A percentile compares a stretch with the other conserved stretches of the same genome.
Evolutionary conservation across 1,140 invertebrate genomes (phyloP).

Genomic region (Hormaphis cornu): DNA sequence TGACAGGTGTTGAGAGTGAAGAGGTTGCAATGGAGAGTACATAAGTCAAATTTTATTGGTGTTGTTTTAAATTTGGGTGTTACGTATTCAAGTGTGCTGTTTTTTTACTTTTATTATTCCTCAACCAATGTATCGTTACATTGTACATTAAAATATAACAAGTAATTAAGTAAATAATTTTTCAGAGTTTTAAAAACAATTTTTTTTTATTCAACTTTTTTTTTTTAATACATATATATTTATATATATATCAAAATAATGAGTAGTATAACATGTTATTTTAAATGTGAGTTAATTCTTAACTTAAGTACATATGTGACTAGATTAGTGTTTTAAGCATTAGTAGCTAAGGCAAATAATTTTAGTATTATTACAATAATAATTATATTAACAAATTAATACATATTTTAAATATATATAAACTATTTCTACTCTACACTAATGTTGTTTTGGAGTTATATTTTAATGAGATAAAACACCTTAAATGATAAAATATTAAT

Average conservation of each 20-base stretch:
- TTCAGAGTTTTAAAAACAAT: background rate
- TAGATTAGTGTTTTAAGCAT: constrained; percentile 10
- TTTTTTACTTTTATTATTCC: background rate
- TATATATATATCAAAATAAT: background rate
- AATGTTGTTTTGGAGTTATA: background rate
- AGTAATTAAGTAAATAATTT: too few relatives aligned
- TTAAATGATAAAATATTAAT: background rate
- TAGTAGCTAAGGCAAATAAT: background rate
- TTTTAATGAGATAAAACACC: background rate
- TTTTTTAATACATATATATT: too few relatives aligned
- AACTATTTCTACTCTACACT: background rate
- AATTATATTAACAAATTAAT: background rate
- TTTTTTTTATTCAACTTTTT: background rate
- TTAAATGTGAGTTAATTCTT: constrained; percentile 1
- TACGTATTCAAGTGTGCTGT: background rate
- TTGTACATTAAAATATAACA: too few relatives aligned
- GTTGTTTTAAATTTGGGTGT: background rate
- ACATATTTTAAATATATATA: background rate
- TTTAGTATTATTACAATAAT: background rate
- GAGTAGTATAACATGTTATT: constrained; percentile 1
- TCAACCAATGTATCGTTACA: background rate
- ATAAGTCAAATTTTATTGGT: background rate
- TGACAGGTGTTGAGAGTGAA: background rate
- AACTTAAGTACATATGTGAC: constrained; percentile 8
- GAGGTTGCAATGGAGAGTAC: constrained; percentile 6